A percentile compares a stretch with the other conserved stretches of the same genome.
Evolutionary conservation across 2,113 vertebrate genomes (phyloP).

Genomic region (Onychostruthus taczanowskii): DNA sequence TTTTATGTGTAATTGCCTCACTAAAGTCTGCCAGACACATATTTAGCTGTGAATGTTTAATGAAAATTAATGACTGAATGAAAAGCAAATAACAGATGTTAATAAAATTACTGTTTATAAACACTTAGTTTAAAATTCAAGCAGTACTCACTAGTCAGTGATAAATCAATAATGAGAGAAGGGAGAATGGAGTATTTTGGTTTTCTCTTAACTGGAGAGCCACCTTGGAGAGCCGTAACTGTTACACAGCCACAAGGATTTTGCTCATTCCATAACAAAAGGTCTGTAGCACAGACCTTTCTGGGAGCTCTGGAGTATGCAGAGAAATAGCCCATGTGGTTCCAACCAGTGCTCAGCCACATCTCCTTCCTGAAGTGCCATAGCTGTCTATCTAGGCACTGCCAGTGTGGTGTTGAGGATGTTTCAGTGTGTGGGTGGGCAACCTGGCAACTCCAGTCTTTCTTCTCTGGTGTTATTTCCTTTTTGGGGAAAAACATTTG

Average conservation of each 20-base stretch:
- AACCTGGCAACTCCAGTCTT: background rate
- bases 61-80: background rate
- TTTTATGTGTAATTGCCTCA: background rate
- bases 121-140: background rate
- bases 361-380: background rate
- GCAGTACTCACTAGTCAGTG: background rate
- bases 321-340: background rate
- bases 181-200: background rate
- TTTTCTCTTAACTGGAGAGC: background rate
- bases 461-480: background rate
- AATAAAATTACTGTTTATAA: background rate
- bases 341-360: background rate
- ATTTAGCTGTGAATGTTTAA: background rate
- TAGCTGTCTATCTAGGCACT: background rate
- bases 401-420: background rate
- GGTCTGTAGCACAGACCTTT: background rate
- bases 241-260: background rate
- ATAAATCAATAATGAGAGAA: background rate
- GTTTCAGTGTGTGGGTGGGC: background rate
- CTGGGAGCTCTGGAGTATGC: background rate
- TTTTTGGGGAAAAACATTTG: background rate
- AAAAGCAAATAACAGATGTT: background rate
- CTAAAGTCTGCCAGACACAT: background rate
- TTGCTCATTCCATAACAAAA: background rate
- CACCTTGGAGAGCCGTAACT: background rate